Base-by-base conservation (phyloP, 1,140 invertebrate genomes). In the Zaprionus taronus region DNA sequence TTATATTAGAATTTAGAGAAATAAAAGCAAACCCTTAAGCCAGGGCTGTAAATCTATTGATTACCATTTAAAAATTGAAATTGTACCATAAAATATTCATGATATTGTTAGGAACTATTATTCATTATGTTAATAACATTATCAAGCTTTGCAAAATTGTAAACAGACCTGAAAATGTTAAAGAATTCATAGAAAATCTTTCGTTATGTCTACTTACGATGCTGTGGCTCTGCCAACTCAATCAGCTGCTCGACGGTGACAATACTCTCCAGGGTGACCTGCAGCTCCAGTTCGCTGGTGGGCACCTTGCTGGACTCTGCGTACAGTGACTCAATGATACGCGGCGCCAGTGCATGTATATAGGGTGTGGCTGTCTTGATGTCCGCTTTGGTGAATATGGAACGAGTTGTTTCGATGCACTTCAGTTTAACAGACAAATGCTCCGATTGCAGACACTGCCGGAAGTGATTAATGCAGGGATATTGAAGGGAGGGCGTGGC, bases 391-490 rank as follows among this genome's bases (percentile, higher is more conserved):
- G 95, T 93, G 83, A 97, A 97, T 51, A 98, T 95, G 1, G 96
- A 96, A 76, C 94, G 94, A 11, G 97, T 93, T 1, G 96, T 96
- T 93, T 97, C 96, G 28, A 97, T 94, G 83, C 96, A 97, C 91
- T 97, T 97, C 22, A 97, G 84, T 91, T 95, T 95, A 0, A 97
- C 94, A 95, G 96, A 83, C 57, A 91, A 67, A 74, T 91, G 89
- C 55, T 93, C 91, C 58, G 95, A 96, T 87, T 98, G 96, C 73
- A 99, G 95, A 81, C 97, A 97, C 78, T 97, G 96, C 57, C 97
- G 94, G 91, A 99, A 98, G 78, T 99, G 96, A 94, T 99, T 98
- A 76, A 99, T 97, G 87, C 97, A 98, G 2, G 98, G 98, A 93
- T 97, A 98, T 91, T 98, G 97, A 31, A 99, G 93, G 83, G 97